Conservation (phyloP, 2,888 invertebrate genomes). For the Allophyes oxyacanthae region DNA sequence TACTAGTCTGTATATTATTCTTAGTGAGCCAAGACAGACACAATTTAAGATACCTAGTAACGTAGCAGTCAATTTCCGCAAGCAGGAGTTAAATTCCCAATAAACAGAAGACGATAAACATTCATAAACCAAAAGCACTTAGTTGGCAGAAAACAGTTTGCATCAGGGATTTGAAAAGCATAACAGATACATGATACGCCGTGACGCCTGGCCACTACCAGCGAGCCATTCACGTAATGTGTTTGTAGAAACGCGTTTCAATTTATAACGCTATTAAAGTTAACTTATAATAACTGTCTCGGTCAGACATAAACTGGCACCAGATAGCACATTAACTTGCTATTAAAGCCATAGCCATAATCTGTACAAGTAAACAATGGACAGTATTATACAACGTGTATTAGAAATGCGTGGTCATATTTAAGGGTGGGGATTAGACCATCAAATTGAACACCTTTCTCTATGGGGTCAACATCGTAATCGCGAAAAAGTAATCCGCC, state of each 20-base stretch:
- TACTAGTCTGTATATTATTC: too few relatives aligned
- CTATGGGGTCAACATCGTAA: too few relatives aligned
- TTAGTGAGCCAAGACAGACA: too few relatives aligned
- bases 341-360: slow-evolving; percentile 24
- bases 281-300: slow-evolving; percentile 41
- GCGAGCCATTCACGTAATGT: slow-evolving; percentile 26
- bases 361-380: slow-evolving; percentile 3
- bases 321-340: slow-evolving; percentile 22
- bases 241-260: slow-evolving; percentile 44
- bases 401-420: too few relatives aligned
- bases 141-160: slow-evolving; percentile 15
- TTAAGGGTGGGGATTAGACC: too few relatives aligned
- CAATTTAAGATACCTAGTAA: too few relatives aligned
- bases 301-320: slow-evolving; percentile 34
- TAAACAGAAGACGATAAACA: slow-evolving; percentile 20
- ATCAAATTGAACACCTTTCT: too few relatives aligned
- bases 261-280: slow-evolving; percentile 47
- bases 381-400: too few relatives aligned
- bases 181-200: slow-evolving; percentile 21
- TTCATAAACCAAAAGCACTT: slow-evolving; percentile 13
- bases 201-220: slow-evolving; percentile 4
- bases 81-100: background rate
- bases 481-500: too few relatives aligned
- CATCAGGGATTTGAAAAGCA: slow-evolving; percentile 19
- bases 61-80: too few relatives aligned